These are phyloP conservation scores for Cantharis lateralis DNA, from an alignment of 2,888 invertebrate genomes.

Conservation along the genomic window DNA sequence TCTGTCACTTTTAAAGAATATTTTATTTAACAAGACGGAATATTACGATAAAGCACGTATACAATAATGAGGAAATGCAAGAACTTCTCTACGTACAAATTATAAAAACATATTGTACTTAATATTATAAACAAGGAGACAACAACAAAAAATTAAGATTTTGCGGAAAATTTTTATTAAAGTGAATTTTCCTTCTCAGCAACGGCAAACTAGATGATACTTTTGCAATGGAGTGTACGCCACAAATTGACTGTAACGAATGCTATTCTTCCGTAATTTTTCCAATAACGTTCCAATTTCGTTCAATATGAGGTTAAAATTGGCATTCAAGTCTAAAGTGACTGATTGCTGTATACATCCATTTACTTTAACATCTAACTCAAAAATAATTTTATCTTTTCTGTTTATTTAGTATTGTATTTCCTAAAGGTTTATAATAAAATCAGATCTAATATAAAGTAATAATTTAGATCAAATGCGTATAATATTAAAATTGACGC, in stretches of 20 bases:
- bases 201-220: not conserved
- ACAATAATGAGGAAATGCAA: constrained; percentile 15
- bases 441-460: not conserved
- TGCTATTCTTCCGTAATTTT: constrained; percentile 52
- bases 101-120: not conserved
- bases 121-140: not conserved
- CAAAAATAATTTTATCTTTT: not conserved
- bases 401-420: not conserved
- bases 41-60: constrained; percentile 22
- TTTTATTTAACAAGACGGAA: constrained; percentile 20
- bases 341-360: constrained; percentile 1
- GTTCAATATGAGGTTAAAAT: constrained; percentile 36
- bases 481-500: not conserved
- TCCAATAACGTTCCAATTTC: constrained; percentile 52
- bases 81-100: not conserved
- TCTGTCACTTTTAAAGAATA: constrained; percentile 25
- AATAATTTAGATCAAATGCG: not conserved
- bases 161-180: not conserved
- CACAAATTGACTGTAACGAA: constrained; percentile 53
- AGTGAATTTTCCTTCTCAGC: not conserved
- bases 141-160: not conserved
- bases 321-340: constrained; percentile 10
- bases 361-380: not conserved
- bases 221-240: constrained; percentile 42
- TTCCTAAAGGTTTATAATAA: not conserved